Evolutionary conservation across 64 coral and sea anemone species (phyloP).

Genomic region (Actinia equina): DNA sequence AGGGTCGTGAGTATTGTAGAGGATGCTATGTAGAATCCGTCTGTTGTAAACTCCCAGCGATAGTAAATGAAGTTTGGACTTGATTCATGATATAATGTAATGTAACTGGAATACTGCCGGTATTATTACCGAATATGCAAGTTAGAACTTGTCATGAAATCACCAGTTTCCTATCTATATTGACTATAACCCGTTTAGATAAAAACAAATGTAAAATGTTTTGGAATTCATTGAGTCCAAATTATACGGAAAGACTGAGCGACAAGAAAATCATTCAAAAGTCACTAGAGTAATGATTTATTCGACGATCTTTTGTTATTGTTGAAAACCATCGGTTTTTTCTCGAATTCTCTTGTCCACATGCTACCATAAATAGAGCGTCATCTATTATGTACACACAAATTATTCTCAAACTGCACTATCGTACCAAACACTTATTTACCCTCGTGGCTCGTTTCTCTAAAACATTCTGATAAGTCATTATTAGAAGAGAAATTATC

Average conservation of each 20-base stretch:
- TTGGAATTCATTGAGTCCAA: not conserved
- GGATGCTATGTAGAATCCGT: too few species aligned
- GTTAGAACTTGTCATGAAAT: not conserved
- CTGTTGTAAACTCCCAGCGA: too few species aligned
- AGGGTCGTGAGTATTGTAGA: not conserved
- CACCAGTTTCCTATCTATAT: not conserved
- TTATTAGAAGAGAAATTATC: not conserved
- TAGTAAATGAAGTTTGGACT: too few species aligned
- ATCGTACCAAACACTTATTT: not conserved
- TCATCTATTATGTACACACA: not conserved
- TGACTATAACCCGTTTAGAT: not conserved
- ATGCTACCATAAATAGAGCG: not conserved
- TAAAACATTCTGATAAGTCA: not conserved
- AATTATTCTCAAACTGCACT: not conserved
- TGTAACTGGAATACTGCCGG: too few species aligned
- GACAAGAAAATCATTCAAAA: not conserved
- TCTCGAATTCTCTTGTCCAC: not conserved
- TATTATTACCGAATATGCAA: not conserved
- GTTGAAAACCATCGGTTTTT: not conserved
- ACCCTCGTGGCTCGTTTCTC: not conserved
- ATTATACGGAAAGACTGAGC: not conserved
- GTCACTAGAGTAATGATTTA: not conserved
- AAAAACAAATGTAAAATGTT: not conserved
- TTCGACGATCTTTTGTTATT: not conserved
- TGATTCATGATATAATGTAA: too few species aligned